Percentiles rank a stretch among this genome's conserved stretches.
Conservation (phyloP, 2,888 invertebrate species). For the Eilema griseolum region DNA sequence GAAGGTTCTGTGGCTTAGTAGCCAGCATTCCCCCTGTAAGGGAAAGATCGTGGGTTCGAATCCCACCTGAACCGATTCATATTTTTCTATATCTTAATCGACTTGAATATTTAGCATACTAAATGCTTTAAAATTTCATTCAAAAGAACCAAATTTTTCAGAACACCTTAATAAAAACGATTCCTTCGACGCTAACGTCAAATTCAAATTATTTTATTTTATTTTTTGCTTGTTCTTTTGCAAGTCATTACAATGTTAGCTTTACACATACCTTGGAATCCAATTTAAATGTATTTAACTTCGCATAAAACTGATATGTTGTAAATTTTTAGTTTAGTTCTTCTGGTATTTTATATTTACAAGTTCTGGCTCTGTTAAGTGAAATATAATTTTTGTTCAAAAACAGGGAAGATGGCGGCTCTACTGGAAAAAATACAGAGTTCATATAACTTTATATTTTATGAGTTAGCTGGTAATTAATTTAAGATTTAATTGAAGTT, state of each 20-base stretch:
- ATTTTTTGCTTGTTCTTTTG: no score
- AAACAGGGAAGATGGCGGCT: conserved; percentile 25
- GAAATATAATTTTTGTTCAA: neutral
- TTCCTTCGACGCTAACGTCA: no score
- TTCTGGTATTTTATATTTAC: neutral
- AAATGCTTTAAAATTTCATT: no score
- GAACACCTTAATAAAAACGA: no score
- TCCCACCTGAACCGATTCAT: no score
- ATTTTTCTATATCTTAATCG: no score
- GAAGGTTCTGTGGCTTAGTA: no score
- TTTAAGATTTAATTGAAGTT: conserved; percentile 13
- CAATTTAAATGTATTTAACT: neutral
- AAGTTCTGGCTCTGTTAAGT: neutral
- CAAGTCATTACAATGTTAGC: neutral
- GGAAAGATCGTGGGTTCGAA: no score
- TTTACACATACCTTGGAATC: neutral
- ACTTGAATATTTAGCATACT: no score
- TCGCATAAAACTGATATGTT: neutral
- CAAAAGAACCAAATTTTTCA: no score
- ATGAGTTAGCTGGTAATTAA: conserved; percentile 51
- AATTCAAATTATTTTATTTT: no score
- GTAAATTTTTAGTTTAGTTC: neutral
- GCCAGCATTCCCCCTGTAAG: no score
- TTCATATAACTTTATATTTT: conserved; percentile 44
- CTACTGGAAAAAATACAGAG: conserved; percentile 24